phyloP scores from a whole-genome alignment of 2,797 vertebrate genomes.

The Hephaestus fuliginosus region DNA sequence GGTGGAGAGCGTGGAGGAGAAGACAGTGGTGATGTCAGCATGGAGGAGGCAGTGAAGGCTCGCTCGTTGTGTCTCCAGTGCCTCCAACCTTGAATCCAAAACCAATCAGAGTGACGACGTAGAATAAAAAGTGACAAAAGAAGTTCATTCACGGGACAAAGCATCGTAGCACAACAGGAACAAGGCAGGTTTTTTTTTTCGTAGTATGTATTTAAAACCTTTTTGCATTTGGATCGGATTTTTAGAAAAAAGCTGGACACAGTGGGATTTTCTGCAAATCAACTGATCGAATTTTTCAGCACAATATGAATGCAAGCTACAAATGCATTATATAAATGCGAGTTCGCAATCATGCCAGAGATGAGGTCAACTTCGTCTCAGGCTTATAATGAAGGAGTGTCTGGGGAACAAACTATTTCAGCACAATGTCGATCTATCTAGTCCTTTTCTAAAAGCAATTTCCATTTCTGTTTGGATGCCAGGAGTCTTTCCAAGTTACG shows the following conservation, averaged over 20 bases:
- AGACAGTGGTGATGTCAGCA: constrained; percentile 29
- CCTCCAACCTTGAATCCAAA: constrained; percentile 24
- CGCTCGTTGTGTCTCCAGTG: constrained; percentile 12
- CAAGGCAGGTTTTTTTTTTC: background rate
- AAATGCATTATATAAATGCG: constrained; percentile 26
- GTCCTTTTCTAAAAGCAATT: constrained; percentile 38
- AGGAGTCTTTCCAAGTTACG: constrained; percentile 45
- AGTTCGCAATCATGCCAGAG: background rate
- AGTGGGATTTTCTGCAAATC: background rate
- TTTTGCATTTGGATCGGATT: background rate
- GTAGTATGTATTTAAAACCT: background rate
- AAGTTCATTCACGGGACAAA: constrained; percentile 24
- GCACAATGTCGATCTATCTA: constrained; percentile 19
- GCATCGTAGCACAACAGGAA: constrained; percentile 14
- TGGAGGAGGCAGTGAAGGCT: constrained; percentile 14
- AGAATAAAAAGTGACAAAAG: constrained; percentile 16
- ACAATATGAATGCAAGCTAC: background rate
- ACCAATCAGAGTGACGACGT: constrained; percentile 7
- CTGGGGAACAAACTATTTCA: constrained; percentile 31
- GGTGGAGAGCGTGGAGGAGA: constrained; percentile 41
- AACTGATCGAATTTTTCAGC: constrained; percentile 8
- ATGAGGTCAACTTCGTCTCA: constrained; percentile 2
- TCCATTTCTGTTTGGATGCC: constrained; percentile 39
- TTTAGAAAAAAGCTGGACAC: background rate
- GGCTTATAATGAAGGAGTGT: constrained; percentile 1